phyloP scores from a whole-genome alignment of 2,113 vertebrate genomes.

The Holacanthus passer region DNA sequence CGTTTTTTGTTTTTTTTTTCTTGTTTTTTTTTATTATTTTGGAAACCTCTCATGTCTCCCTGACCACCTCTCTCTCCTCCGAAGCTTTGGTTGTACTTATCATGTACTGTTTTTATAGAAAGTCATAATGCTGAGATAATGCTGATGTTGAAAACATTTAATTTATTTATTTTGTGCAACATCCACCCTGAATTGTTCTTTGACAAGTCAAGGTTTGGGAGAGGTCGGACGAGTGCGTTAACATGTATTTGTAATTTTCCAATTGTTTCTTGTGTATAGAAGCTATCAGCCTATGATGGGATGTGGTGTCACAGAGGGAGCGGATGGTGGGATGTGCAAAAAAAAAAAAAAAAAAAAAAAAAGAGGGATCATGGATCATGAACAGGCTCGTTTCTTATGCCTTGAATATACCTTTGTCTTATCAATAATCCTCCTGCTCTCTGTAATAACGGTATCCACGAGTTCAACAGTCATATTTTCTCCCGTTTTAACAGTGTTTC shows the following conservation, averaged over 20 bases:
- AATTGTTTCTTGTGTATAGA: constrained; percentile 76
- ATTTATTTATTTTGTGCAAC: constrained; percentile 85
- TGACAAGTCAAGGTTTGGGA: constrained; percentile 68
- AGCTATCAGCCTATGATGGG: constrained; percentile 69
- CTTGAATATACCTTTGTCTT: constrained; percentile 79
- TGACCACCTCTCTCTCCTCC: constrained; percentile 62
- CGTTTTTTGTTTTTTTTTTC: constrained; percentile 4
- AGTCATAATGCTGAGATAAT: constrained; percentile 82
- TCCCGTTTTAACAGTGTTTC: constrained; percentile 93
- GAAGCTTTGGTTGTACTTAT: constrained; percentile 81
- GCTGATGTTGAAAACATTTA: constrained; percentile 77
- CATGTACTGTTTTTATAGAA: constrained; percentile 76
- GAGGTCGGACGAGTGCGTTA: constrained; percentile 66
- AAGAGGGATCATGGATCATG: constrained; percentile 48
- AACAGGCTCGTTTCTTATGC: constrained; percentile 72
- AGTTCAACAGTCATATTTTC: constrained; percentile 74
- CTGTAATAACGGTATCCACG: constrained; percentile 69
- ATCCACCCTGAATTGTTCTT: constrained; percentile 76
- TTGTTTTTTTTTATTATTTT: constrained; percentile 40
- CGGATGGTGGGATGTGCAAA: constrained; percentile 31
- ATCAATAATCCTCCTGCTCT: constrained; percentile 74
- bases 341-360: constrained; percentile 27
- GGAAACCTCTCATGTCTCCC: constrained; percentile 67
- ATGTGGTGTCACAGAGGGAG: constrained; percentile 66
- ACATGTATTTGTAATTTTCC: constrained; percentile 76